A percentile compares a stretch with the other conserved stretches of the same genome.
phyloP scores from a whole-genome alignment of 2,888 invertebrate species.

The Chrysopilus asiliformis region DNA sequence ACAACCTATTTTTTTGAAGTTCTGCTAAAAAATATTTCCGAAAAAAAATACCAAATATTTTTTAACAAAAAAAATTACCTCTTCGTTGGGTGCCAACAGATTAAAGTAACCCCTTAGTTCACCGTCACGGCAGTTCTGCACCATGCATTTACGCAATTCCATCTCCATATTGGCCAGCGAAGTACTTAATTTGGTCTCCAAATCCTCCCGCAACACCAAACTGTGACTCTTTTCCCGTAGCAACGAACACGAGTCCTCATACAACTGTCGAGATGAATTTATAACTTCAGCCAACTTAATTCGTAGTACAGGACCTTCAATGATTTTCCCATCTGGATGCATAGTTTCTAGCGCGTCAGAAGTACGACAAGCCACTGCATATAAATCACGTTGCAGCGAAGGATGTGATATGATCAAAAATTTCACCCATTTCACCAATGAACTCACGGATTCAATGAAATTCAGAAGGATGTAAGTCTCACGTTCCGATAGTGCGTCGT shows the following conservation, averaged over 20 bases:
- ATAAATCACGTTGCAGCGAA: slow-evolving; percentile 56
- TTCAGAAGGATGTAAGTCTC: slow-evolving; percentile 45
- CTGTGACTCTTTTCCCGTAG: slow-evolving; percentile 54
- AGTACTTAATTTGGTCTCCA: slow-evolving; percentile 53
- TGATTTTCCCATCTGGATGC: slow-evolving; percentile 68
- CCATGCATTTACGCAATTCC: slow-evolving; percentile 54
- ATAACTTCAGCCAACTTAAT: slow-evolving; percentile 53
- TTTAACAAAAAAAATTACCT: slow-evolving; percentile 25
- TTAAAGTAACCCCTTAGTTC: slow-evolving; percentile 33
- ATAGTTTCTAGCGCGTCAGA: slow-evolving; percentile 55
- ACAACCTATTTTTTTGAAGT: too few species aligned
- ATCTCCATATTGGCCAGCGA: slow-evolving; percentile 56
- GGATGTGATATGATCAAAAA: slow-evolving; percentile 53
- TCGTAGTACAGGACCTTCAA: slow-evolving; percentile 61
- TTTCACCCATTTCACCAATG: slow-evolving; percentile 74
- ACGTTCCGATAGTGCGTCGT: slow-evolving; percentile 38
- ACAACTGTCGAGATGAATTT: slow-evolving; percentile 40
- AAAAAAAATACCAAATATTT: too few species aligned
- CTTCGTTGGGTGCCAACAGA: slow-evolving; percentile 32
- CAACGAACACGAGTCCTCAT: slow-evolving; percentile 58
- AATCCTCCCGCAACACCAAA: slow-evolving; percentile 48
- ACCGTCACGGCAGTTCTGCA: slow-evolving; percentile 35
- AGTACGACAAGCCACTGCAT: slow-evolving; percentile 58
- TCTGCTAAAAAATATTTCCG: too few species aligned
- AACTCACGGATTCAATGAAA: slow-evolving; percentile 71